A percentile compares a stretch with the other conserved stretches of the same genome.
phyloP scores from a whole-genome alignment of 2,888 invertebrate genomes.

The Napeogenes sylphis region DNA sequence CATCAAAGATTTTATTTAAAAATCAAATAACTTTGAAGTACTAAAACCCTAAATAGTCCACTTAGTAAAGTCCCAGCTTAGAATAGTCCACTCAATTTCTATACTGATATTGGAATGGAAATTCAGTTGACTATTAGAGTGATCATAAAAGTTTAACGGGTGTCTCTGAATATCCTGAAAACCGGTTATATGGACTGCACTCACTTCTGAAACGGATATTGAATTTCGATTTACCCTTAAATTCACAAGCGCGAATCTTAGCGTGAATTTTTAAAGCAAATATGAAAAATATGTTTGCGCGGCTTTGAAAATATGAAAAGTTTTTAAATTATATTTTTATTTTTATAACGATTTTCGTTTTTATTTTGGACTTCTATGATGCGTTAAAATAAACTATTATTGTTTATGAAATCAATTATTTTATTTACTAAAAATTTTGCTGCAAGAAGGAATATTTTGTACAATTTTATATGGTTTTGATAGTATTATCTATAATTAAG shows the following conservation, averaged over 20 bases:
- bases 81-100: slow-evolving; percentile 16
- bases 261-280: slow-evolving; percentile 19
- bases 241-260: slow-evolving; percentile 26
- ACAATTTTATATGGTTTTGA: too few species aligned
- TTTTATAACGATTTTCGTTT: neutral
- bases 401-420: too few species aligned
- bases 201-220: slow-evolving; percentile 36
- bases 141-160: slow-evolving; percentile 31
- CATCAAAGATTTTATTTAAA: too few species aligned
- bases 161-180: slow-evolving; percentile 31
- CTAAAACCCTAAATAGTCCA: slow-evolving; percentile 12
- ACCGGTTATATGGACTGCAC: slow-evolving; percentile 37
- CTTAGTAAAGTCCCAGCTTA: slow-evolving; percentile 16
- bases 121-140: slow-evolving; percentile 17
- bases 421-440: too few species aligned
- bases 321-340: neutral
- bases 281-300: slow-evolving; percentile 7
- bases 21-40: neutral
- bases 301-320: neutral
- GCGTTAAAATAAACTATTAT: too few species aligned
- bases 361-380: too few species aligned
- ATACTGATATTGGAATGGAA: slow-evolving; percentile 18
- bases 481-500: slow-evolving; percentile 3
- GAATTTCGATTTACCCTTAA: slow-evolving; percentile 40
- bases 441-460: too few species aligned